Base-by-base conservation (phyloP, 2,797 vertebrate species). In the Esox lucius region DNA sequence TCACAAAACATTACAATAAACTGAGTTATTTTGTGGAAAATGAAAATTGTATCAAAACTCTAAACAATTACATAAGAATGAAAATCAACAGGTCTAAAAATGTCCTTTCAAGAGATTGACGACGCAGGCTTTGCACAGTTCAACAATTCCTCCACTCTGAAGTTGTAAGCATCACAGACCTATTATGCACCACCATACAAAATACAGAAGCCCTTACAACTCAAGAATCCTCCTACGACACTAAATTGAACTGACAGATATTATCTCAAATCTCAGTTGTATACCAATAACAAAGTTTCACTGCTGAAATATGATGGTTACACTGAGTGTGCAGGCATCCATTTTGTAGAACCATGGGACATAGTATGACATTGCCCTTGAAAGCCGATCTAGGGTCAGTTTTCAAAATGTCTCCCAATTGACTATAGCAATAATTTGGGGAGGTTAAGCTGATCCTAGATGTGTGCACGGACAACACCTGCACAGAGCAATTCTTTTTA, bases 41-140 rank as follows among this genome's bases (percentile, higher is more conserved):
- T 85, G 75, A 76, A 79, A 33, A 79, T 81, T 75, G 66, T 78
- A 72, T 83, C 56, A 78, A 87, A 88, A 78, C 77, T 80, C 35
- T 12, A 81, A 78, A 77, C 81, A 81, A 68, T 42, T 39, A 17
- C 69, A 72, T 28, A 22, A 13, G 78, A 83, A 13, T 77, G 70
- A 80, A 89, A 85, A 86, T 35, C 0, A 83, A 85, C 53, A 83
- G 26, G 66, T 81, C 85, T 81, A 75, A 85, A 53, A 88, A 88
- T 56, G 19, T 35, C 81, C 39, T 68, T 72, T 79, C 17, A 31
- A 61, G 65, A 78, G 68, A 67, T 70, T 2, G 59, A 46, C 75
- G 81, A 17, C 13, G 73, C 17, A 85, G 72, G 68, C 51, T 71
- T 59, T 46, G 31, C 68, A 84, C 13, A 19, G 74, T 73, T 76